Base-by-base conservation (phyloP, 2,113 vertebrate species). In the Baryphthengus martii region DNA sequence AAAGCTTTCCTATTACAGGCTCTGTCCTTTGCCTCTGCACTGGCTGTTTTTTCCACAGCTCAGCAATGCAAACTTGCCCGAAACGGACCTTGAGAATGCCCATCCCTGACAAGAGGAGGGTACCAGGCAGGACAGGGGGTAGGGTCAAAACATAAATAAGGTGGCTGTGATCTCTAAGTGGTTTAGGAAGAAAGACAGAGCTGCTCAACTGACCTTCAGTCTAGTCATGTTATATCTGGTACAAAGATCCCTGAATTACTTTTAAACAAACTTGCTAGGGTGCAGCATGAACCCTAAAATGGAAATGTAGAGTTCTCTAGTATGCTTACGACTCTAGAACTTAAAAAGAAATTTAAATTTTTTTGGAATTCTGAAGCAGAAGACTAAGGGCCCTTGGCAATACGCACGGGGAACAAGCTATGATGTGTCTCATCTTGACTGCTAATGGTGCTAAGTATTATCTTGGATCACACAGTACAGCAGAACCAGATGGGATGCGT, bases 401-500 rank as follows among this genome's bases (percentile, higher is more conserved):
- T 7, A 37, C 0, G 0, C 25, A 47, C 42, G 67, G 39, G 25
- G 42, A 97, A 50, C 76, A 88, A 82, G 14, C 39, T 85, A 47
- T 49, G 58, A 76, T 79, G 28, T 25, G 44, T 88, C 70, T 65
- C 81, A 85, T 90, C 78, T 88, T 74, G 50, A 77, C 53, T 21
- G 61, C 37, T 82, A 85, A 62, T 5, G 2, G 71, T 5, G 13
- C n/a, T 83, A n/a, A 72, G 50, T 66, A 61, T 96, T 92, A 59
- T 92, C 76, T 78, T 85, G 71, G 44, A 78, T 88, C 56, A 28
- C 17, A 24, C 37, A 86, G 62, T 33, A 76, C 25, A 89, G 59
- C 70, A 93, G 40, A 93, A 89, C 45, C 95, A 97, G 78, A 97
- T 95, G 93, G 90, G 77, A 93, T 55, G 40, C 6, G 4, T 95